Evolutionary conservation across 2,113 vertebrate species (phyloP).

Genomic region (Chloropsis hardwickii): DNA sequence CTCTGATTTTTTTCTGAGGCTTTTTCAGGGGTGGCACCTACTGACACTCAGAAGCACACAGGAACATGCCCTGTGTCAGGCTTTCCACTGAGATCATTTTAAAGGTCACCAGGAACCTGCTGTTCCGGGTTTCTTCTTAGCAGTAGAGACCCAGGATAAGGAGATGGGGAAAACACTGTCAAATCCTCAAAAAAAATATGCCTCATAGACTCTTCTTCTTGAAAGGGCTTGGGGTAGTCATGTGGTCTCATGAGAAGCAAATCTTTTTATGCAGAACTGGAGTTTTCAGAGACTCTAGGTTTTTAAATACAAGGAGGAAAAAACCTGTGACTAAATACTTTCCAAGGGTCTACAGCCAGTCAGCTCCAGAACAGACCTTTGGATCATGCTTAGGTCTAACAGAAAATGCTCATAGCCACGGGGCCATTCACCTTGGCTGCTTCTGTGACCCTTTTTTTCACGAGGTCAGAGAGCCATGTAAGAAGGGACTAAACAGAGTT

Average conservation of each 20-base stretch:
- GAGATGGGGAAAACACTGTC: neutral
- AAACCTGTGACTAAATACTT: neutral
- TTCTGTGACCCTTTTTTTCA: neutral
- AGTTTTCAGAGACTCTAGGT: neutral
- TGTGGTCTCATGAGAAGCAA: neutral
- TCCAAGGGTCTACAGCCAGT: neutral
- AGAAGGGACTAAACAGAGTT: neutral
- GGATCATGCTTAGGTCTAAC: neutral
- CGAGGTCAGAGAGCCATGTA: rapidly evolving
- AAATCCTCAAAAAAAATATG: neutral
- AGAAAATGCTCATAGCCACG: neutral
- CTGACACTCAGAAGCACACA: neutral
- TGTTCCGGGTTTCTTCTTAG: neutral
- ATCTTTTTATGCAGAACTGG: neutral
- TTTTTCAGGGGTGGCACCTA: neutral
- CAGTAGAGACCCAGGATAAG: neutral
- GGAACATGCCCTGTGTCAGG: neutral
- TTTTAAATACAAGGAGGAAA: neutral
- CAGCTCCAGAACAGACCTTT: neutral
- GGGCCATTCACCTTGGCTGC: neutral
- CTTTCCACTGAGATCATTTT: neutral
- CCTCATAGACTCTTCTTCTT: neutral
- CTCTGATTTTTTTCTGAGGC: neutral
- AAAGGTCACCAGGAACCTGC: neutral
- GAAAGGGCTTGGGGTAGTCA: neutral